phyloP scores from a whole-genome alignment of 2,797 vertebrate species.

The Margarornis squamiger region DNA sequence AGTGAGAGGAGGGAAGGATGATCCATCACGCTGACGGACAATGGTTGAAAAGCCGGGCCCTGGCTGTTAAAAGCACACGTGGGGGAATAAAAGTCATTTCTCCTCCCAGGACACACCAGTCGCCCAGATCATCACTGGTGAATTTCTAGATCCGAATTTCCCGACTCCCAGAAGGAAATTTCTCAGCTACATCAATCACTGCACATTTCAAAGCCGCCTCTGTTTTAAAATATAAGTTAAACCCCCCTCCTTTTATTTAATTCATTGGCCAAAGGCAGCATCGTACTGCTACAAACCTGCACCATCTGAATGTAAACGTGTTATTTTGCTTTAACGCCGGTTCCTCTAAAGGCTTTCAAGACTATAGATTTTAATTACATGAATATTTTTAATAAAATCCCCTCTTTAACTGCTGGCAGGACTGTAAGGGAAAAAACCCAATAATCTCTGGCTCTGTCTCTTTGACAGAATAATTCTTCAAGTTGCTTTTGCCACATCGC shows the following conservation, averaged over 20 bases:
- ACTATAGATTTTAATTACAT: constrained; percentile 47
- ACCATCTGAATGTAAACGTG: neutral
- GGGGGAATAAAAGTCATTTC: neutral
- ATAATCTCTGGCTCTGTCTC: constrained; percentile 49
- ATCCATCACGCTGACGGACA: constrained; percentile 19
- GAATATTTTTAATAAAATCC: constrained; percentile 62
- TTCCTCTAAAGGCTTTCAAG: neutral
- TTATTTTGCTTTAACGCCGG: neutral
- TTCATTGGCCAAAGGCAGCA: neutral
- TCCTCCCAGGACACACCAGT: neutral
- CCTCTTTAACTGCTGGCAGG: constrained; percentile 42
- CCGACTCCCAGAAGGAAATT: neutral
- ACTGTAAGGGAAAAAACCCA: constrained; percentile 35
- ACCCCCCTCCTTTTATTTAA: neutral
- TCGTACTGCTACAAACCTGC: neutral
- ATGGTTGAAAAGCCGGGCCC: neutral
- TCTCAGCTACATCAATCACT: neutral
- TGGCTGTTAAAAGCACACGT: neutral
- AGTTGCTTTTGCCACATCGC: constrained; percentile 51
- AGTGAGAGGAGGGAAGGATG: neutral
- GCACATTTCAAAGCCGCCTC: neutral
- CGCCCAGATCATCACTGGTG: neutral
- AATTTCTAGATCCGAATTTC: neutral
- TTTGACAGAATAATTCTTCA: constrained; percentile 62
- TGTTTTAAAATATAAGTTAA: neutral